phyloP scores from a whole-genome alignment of 2,888 invertebrate species.

The Abscondita cerata region DNA sequence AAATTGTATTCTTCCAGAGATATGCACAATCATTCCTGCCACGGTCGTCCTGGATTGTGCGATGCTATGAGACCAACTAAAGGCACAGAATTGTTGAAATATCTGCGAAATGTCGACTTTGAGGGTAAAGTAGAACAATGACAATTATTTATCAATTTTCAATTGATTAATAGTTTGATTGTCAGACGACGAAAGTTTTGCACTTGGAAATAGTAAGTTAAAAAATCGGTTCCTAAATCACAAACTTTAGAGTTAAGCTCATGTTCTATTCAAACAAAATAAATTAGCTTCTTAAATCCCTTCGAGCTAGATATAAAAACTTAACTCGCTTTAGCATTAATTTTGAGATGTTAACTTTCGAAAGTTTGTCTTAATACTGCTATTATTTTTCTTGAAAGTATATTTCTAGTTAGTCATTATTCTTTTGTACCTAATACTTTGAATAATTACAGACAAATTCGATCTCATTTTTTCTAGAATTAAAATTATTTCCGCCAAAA shows the following conservation, averaged over 20 bases:
- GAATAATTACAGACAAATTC: no score
- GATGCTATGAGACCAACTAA: constrained; percentile 90
- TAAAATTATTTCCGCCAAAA: no score
- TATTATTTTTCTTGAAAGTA: not conserved
- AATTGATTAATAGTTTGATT: constrained; percentile 41
- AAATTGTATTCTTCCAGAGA: constrained; percentile 65
- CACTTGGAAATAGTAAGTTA: constrained; percentile 15
- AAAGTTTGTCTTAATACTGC: constrained; percentile 3
- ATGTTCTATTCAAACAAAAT: constrained; percentile 29
- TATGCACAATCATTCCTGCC: constrained; percentile 86
- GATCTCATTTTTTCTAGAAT: no score
- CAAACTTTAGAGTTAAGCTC: constrained; percentile 18
- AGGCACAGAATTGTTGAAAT: constrained; percentile 83
- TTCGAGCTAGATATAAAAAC: constrained; percentile 20
- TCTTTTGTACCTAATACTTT: no score
- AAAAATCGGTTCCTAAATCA: constrained; percentile 25
- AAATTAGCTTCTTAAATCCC: constrained; percentile 26
- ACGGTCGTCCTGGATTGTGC: constrained; percentile 78
- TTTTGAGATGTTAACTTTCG: constrained; percentile 13
- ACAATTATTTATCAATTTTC: constrained; percentile 37
- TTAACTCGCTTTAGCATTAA: constrained; percentile 18
- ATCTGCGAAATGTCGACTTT: constrained; percentile 85
- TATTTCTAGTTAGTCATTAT: not conserved
- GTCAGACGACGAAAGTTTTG: constrained; percentile 28
- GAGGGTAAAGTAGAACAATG: constrained; percentile 70